Conservation (phyloP, 1,140 invertebrate genomes). For the Orchesella cincta region DNA sequence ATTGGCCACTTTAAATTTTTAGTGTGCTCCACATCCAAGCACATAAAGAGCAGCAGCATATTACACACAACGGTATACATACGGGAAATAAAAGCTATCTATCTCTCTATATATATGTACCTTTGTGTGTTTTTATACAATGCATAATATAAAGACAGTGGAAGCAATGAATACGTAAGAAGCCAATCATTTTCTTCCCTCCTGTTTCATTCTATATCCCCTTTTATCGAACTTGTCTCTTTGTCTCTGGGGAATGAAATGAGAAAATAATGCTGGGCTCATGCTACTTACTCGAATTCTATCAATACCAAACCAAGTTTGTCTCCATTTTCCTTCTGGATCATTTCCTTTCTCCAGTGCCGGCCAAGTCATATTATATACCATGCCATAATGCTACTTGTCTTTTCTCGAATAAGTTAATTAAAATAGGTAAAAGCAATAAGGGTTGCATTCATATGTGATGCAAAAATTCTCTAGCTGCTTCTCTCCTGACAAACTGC, state of each 20-base stretch:
- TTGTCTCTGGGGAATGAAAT: background rate
- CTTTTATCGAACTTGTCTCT: background rate
- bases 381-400: too few relatives aligned
- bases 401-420: too few relatives aligned
- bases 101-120: background rate
- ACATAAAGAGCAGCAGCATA: background rate
- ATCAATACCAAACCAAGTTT: too few relatives aligned
- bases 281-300: too few relatives aligned
- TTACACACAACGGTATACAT: background rate
- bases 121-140: background rate
- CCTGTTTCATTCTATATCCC: background rate
- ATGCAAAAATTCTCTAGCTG: too few relatives aligned
- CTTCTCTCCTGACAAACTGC: too few relatives aligned
- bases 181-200: background rate
- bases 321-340: too few relatives aligned
- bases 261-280: too few relatives aligned
- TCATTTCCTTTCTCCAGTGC: too few relatives aligned
- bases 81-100: background rate
- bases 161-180: background rate
- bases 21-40: slow-evolving; percentile 5
- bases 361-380: too few relatives aligned
- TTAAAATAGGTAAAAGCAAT: too few relatives aligned
- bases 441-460: too few relatives aligned
- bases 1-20: slow-evolving; percentile 26
- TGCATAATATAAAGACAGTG: background rate